Conservation (phyloP, 1,140 invertebrate species). For the Tetranychus urticae region DNA sequence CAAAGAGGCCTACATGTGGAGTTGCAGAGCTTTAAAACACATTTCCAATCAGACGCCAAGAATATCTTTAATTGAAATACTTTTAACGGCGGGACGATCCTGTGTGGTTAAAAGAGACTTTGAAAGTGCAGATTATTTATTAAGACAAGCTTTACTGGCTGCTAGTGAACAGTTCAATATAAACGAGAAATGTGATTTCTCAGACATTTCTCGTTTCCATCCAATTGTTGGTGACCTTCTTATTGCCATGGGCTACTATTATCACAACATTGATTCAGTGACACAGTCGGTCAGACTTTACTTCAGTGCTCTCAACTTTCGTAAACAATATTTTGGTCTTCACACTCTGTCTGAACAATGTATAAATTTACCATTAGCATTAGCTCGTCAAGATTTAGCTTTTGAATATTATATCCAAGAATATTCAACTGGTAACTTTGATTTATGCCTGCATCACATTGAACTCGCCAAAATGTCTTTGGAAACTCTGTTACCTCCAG, state of each 20-base stretch:
- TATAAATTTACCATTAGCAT: constrained; percentile 52
- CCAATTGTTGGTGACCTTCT: constrained; percentile 56
- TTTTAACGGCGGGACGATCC: constrained; percentile 54
- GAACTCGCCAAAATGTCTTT: constrained; percentile 58
- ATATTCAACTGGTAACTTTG: constrained; percentile 63
- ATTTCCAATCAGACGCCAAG: constrained; percentile 19
- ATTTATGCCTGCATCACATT: constrained; percentile 47
- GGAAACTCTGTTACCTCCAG: constrained; percentile 42
- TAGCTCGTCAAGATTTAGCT: constrained; percentile 64
- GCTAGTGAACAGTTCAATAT: constrained; percentile 23
- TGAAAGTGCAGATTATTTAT: constrained; percentile 45
- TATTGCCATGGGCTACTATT: constrained; percentile 65
- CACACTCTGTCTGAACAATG: constrained; percentile 16
- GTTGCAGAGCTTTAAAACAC: constrained; percentile 38
- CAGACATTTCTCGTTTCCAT: constrained; percentile 22
- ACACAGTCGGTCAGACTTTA: constrained; percentile 54
- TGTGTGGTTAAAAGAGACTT: constrained; percentile 67
- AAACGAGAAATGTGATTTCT: neutral
- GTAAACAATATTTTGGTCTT: constrained; percentile 49
- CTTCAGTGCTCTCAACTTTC: constrained; percentile 47
- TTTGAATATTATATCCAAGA: constrained; percentile 75
- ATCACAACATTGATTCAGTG: constrained; percentile 65
- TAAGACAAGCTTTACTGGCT: constrained; percentile 48
- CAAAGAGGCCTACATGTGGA: constrained; percentile 40
- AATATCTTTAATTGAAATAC: constrained; percentile 38